A percentile compares a stretch with the other conserved stretches of the same genome.
Conservation (phyloP, 2,113 vertebrate species). For the Chloropsis cyanopogon region DNA sequence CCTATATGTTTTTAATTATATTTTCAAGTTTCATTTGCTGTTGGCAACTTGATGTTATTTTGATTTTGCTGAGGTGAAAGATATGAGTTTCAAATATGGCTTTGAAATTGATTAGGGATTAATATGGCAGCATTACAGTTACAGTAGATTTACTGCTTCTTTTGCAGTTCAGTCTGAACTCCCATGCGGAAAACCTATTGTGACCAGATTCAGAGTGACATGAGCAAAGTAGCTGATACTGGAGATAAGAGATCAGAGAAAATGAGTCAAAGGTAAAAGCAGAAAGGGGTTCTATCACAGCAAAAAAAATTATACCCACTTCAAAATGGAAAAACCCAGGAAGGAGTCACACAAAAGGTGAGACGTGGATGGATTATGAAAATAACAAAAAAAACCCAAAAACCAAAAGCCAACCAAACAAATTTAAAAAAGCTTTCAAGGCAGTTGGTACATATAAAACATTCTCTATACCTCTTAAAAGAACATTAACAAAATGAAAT, state of each 20-base stretch:
- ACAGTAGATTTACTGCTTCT: conserved; percentile 19
- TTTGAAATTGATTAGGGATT: conserved; percentile 60
- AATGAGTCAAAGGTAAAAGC: neutral
- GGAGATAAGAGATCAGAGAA: neutral
- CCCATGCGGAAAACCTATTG: neutral
- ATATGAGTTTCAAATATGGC: conserved; percentile 30
- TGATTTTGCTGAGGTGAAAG: conserved; percentile 44
- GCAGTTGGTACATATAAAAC: neutral
- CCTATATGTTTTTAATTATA: conserved; percentile 48
- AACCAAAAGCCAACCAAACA: neutral
- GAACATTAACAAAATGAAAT: neutral
- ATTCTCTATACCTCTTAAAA: neutral
- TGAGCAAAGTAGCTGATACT: neutral
- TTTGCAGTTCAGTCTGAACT: neutral
- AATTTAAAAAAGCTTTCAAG: neutral
- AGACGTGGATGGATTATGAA: neutral
- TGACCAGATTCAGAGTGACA: neutral
- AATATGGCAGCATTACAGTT: conserved; percentile 38
- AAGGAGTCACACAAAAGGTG: neutral
- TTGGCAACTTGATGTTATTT: conserved; percentile 46
- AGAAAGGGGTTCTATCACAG: neutral
- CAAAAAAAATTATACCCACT: neutral
- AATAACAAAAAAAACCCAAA: neutral
- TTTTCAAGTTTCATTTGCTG: conserved; percentile 52
- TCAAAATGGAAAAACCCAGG: neutral